Evolutionary conservation across 2,113 vertebrate genomes (phyloP), one percentile per base, ranked within the genome.

Genomic region (Catharus minimus): DNA sequence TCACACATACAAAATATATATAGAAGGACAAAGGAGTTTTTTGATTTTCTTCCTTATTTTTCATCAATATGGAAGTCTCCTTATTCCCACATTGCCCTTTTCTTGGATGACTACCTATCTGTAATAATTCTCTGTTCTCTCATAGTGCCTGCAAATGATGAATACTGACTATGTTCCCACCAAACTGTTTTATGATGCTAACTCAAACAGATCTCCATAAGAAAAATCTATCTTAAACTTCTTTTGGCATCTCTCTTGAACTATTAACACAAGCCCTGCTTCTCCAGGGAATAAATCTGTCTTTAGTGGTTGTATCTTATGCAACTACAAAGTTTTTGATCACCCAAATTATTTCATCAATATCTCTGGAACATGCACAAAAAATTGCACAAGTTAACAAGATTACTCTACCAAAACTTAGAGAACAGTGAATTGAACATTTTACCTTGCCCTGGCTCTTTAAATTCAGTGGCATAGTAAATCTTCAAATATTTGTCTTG

Each of bases 401-500:
- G 36, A 33, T 71, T 60, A 79, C 6, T 44, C 38, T 12, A 82
- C 13, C 52, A 58, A 58, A 81, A 74, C 5, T 33, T 33, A 71
- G 39, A 62, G 81, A 85, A 56, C 5, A 71, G 16, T 30, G 21
- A 68, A 65, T 47, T 27, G 67, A 93, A 92, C 38, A 56, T 30
- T 74, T 81, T 96, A 98, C 97, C 97, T 97, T 95, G 76, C 13
- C 20, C 20, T 43, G 89, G 75, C 18, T 55, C 79, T 87, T 92
- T 91, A 92, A 95, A 90, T 73, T 61, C 61, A 50, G 73, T 47
- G 56, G 50, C 19, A 74, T 52, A 87, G 72, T 79, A 57, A 60
- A n/a, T 47, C 44, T 90, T 95, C 52, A 80, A 88, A 55, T 21
- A 86, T 28, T 46, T 88, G 7, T 95, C 44, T 89, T 41, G 27